Base-by-base conservation (phyloP, 92 coral and sea anemone genomes). In the Bergia puertoricense region DNA sequence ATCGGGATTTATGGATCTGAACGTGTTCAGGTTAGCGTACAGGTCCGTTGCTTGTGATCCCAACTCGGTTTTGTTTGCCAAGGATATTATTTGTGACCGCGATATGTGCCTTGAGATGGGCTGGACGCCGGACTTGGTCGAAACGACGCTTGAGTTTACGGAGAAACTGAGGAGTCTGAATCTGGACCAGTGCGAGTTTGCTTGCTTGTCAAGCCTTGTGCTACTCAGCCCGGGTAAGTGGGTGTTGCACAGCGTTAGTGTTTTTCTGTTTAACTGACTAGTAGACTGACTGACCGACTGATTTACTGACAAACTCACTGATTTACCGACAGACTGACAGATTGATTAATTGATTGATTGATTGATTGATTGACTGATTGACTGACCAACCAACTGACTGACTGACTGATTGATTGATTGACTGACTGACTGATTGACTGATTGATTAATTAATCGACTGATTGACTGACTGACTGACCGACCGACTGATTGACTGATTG, bases 1-100 rank as follows among this genome's bases (percentile, higher is more conserved):
- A 82, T 87, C 99, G 18, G 93, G 92, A 16, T 97, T 96, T 89
- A 97, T 97, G 98, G 99, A 97, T 73, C 81, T 97, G 78, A 92
- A 93, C 79, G 98, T 97, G 54, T 94, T 97, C 36, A 92, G 99
- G 37, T 82, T 97, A 50, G 96, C 99, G 40, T 95, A 93, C 93
- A 88, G 99, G 71, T 97, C 99, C 0, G 90, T 97, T 41, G 89
- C 92, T 0, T 93, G 96, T 62, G 98, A 93, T 36, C 98, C 96
- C 5, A 89, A 90, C 86, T 94, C 97, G 9, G 90, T 96, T 42
- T 88, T 95, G 88, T 97, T 97, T 89, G 93, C 92, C 65, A 87
- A 90, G 68, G 77, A 78, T 38, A 40, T 94, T 36, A 88, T 92
- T 50, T 85, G 90, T 36, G 93, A 93, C 46, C 92, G 86, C 46